Conservation (phyloP, 2,113 vertebrate species). For the Cinclus mexicanus region DNA sequence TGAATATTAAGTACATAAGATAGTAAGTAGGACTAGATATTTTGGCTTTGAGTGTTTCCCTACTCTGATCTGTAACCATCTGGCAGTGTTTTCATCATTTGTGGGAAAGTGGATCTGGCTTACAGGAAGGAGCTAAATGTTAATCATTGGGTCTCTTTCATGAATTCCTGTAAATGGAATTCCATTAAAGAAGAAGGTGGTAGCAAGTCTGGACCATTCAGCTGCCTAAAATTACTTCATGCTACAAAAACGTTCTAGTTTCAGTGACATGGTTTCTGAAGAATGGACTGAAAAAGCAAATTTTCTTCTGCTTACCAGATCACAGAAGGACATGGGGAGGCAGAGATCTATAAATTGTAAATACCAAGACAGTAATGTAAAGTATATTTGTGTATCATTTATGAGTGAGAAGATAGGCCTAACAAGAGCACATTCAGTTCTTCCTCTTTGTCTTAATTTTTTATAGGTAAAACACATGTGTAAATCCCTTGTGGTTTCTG, state of each 20-base stretch:
- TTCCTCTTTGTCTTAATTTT: background rate
- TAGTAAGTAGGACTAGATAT: background rate
- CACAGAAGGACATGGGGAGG: background rate
- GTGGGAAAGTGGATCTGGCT: background rate
- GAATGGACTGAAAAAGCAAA: background rate
- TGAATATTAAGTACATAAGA: background rate
- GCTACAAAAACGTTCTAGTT: background rate
- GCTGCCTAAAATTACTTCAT: background rate
- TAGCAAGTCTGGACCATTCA: background rate
- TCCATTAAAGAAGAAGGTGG: background rate
- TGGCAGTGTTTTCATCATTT: background rate
- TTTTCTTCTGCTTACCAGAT: background rate
- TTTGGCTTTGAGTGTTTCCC: background rate
- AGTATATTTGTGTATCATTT: background rate
- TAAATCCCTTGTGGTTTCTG: background rate
- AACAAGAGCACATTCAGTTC: background rate
- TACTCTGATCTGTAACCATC: background rate
- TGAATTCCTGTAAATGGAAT: background rate
- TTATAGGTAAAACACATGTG: background rate
- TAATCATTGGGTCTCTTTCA: background rate
- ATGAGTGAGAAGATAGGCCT: background rate
- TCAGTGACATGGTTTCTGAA: background rate
- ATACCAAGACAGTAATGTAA: background rate
- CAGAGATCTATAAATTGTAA: background rate
- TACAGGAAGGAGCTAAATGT: background rate